Evolutionary conservation across 2,113 vertebrate species (phyloP), one percentile per base, ranked within the genome.

Genomic region (Eurypyga helias): DNA sequence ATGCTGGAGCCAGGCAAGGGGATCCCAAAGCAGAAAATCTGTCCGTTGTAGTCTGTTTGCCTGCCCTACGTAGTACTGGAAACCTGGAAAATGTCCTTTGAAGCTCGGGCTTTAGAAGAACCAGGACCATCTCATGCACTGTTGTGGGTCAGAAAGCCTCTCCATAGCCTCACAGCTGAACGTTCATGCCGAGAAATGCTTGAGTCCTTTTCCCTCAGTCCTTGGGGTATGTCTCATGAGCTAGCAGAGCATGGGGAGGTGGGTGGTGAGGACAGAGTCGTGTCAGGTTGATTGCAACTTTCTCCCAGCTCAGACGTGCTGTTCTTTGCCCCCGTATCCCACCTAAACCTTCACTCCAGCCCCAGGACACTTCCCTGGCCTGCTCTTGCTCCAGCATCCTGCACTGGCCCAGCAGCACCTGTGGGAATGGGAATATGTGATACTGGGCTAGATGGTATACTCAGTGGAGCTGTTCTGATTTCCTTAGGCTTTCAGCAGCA

Each of bases 1-100:
- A 65, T 0, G 0, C 0, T 57, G 9, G 43, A 91, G 51, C 8
- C 33, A 79, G 33, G 33, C 26, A 64, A 78, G 18, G 13, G 8
- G 43, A 89, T 64, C 23, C 23, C 48, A 71, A 54, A 89, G 67
- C 34, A 70, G 45, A 87, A 92, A 83, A 80, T 52, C 26, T 15
- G 11, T 41, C 49, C 72, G 9, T 62, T 76, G 15, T 29, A 36
- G 17, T 41, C 38, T 55, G 9, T 34, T 69, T 66, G 46, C 17
- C 31, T 77, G 62, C 51, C 33, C 24, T 29, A 52, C 11, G 1
- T 33, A 52, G 33, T 9, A 0, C 49, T 80, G 28, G 31, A 36
- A 79, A 31, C 28, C 17, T 66, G 60, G 49, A 80, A 96, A 83
- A 62, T 9, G 24, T 16, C 36, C 51, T 78, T 87, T 66, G 51